These are phyloP conservation scores for Pachycephala philippinensis DNA, from an alignment of 2,113 vertebrate species.

Conservation along the genomic window DNA sequence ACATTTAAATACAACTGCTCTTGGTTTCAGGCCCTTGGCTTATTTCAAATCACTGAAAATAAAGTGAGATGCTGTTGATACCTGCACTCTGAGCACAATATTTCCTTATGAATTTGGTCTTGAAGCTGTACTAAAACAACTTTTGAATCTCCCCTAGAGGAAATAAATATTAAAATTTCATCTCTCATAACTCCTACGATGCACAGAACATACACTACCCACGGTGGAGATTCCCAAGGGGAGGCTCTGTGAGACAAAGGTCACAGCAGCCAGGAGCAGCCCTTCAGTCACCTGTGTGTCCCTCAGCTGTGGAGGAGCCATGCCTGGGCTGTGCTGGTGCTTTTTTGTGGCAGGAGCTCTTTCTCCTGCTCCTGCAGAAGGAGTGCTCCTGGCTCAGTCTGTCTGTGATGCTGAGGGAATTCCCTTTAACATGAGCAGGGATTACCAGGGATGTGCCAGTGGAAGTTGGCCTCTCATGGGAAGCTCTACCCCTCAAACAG, in stretches of 20 bases:
- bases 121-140: background rate
- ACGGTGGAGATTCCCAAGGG: background rate
- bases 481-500: background rate
- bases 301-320: background rate
- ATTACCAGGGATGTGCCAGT: background rate
- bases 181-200: background rate
- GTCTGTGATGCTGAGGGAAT: background rate
- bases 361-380: background rate
- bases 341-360: background rate
- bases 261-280: background rate
- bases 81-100: background rate
- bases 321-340: background rate
- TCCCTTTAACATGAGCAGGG: background rate
- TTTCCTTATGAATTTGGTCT: background rate
- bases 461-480: background rate
- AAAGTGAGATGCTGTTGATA: background rate
- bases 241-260: background rate
- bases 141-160: background rate
- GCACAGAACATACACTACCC: background rate
- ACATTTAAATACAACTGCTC: rapidly evolving
- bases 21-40: background rate
- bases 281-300: background rate
- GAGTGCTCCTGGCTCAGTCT: background rate
- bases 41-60: background rate
- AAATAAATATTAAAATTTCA: background rate